phyloP scores from a whole-genome alignment of 2,888 invertebrate genomes.

The Nomada fabriciana region DNA sequence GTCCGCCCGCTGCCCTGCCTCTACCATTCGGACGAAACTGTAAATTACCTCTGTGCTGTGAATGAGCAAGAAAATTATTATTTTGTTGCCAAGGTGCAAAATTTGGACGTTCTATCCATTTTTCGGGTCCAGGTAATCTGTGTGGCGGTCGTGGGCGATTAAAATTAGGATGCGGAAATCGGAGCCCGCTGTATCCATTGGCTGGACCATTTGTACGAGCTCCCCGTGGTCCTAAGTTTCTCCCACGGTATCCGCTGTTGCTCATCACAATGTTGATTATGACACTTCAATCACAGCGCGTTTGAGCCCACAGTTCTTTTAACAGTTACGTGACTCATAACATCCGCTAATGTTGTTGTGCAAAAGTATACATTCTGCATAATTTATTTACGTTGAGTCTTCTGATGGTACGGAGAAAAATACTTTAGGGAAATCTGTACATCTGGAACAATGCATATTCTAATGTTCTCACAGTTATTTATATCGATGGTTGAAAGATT shows the following conservation, averaged over 20 bases:
- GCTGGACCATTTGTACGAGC: conserved; percentile 63
- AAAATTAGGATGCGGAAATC: conserved; percentile 61
- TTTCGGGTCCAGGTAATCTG: conserved; percentile 46
- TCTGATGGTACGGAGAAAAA: not conserved
- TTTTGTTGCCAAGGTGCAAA: conserved; percentile 61
- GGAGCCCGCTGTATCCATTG: conserved; percentile 52
- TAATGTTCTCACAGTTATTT: not conserved
- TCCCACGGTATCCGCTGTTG: conserved; percentile 76
- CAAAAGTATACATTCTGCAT: conserved; percentile 35
- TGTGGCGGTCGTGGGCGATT: conserved; percentile 52
- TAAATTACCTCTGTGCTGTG: conserved; percentile 49
- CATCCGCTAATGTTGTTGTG: conserved; percentile 18
- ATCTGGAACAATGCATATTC: conserved; percentile 16
- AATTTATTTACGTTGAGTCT: conserved; percentile 22
- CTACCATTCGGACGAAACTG: conserved; percentile 48
- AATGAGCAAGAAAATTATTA: conserved; percentile 47
- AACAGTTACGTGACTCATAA: conserved; percentile 29
- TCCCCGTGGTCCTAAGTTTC: conserved; percentile 76
- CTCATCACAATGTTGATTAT: conserved; percentile 74
- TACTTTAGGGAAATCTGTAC: not conserved
- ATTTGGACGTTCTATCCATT: conserved; percentile 55
- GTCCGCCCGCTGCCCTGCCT: conserved; percentile 38
- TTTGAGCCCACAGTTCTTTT: conserved; percentile 30
- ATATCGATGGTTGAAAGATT: not conserved
- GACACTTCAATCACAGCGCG: conserved; percentile 35